phyloP scores from a whole-genome alignment of 1,140 invertebrate genomes.

The Agrilus planipennis region DNA sequence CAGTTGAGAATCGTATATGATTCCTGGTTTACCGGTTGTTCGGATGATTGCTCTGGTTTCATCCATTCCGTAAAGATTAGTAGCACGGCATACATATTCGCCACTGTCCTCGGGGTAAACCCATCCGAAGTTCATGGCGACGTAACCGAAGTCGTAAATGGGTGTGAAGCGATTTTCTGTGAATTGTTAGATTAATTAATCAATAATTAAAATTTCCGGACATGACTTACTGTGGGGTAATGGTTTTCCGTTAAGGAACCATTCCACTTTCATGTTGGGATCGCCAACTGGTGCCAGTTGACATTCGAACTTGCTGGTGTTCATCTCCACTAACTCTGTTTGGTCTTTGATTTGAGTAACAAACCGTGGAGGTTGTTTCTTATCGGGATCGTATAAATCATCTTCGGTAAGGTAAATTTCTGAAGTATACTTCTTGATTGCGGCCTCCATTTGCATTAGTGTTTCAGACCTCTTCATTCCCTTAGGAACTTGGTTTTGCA shows the following conservation, averaged over 20 bases:
- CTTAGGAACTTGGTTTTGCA: conserved; percentile 85
- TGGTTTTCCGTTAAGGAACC: conserved; percentile 90
- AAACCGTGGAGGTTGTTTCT: conserved; percentile 82
- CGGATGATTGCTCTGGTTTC: conserved; percentile 75
- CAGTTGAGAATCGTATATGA: conserved; percentile 85
- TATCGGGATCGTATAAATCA: conserved; percentile 79
- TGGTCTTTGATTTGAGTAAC: conserved; percentile 83
- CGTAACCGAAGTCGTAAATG: conserved; percentile 93
- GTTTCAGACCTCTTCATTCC: conserved; percentile 86
- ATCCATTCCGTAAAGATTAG: conserved; percentile 83
- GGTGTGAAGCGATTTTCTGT: conserved; percentile 80
- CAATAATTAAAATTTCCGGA: too few species aligned
- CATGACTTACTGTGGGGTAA: conserved; percentile 74
- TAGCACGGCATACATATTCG: conserved; percentile 78
- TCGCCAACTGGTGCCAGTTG: conserved; percentile 88
- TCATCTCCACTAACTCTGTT: conserved; percentile 77
- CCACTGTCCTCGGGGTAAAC: conserved; percentile 86
- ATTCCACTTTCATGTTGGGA: conserved; percentile 95
- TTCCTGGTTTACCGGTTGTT: conserved; percentile 76
- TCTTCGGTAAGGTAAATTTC: conserved; percentile 80
- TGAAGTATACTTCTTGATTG: conserved; percentile 85
- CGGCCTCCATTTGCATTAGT: conserved; percentile 85
- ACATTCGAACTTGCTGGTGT: conserved; percentile 84
- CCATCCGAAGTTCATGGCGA: conserved; percentile 93
- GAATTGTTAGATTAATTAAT: too few species aligned